These are phyloP conservation scores for Clepsis dumicolana DNA, from an alignment of 2,888 invertebrate genomes.

Conservation along the genomic window DNA sequence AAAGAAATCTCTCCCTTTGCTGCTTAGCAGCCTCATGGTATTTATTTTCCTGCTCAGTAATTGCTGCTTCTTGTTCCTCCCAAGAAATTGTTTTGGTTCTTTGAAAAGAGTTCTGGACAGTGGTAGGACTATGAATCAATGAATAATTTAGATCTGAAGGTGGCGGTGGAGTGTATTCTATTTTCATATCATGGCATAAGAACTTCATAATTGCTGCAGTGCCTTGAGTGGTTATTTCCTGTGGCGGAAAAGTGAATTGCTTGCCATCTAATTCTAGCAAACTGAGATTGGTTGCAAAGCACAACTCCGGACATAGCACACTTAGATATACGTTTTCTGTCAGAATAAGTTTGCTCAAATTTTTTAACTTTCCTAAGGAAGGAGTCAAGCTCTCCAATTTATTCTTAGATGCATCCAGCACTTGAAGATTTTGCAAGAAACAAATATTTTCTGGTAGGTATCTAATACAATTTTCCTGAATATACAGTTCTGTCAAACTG, in stretches of 20 bases:
- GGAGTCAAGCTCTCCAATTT: conserved; percentile 88
- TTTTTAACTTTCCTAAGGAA: conserved; percentile 87
- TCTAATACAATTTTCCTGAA: conserved; percentile 90
- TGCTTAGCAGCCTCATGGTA: conserved; percentile 87
- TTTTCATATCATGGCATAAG: conserved; percentile 81
- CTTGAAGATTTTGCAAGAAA: conserved; percentile 86
- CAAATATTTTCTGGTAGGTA: conserved; percentile 89
- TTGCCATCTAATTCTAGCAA: conserved; percentile 87
- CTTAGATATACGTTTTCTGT: conserved; percentile 86
- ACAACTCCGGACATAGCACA: conserved; percentile 88
- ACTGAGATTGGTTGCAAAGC: conserved; percentile 87
- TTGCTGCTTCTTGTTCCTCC: conserved; percentile 88
- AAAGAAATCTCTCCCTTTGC: conserved; percentile 87
- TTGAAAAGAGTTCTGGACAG: conserved; percentile 68
- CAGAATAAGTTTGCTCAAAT: conserved; percentile 87
- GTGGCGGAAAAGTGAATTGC: conserved; percentile 88
- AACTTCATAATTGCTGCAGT: conserved; percentile 88
- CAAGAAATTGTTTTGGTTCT: conserved; percentile 68
- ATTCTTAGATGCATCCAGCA: conserved; percentile 91
- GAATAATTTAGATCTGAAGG: conserved; percentile 62
- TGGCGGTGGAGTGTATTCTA: conserved; percentile 80
- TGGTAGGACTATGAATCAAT: conserved; percentile 63
- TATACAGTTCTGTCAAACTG: conserved; percentile 90
- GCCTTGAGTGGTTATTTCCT: conserved; percentile 86
- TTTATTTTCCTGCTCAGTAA: conserved; percentile 88